These are phyloP conservation scores for Aphelenchoides besseyi DNA, from an alignment of 1,140 invertebrate genomes.

Conservation along the genomic window DNA sequence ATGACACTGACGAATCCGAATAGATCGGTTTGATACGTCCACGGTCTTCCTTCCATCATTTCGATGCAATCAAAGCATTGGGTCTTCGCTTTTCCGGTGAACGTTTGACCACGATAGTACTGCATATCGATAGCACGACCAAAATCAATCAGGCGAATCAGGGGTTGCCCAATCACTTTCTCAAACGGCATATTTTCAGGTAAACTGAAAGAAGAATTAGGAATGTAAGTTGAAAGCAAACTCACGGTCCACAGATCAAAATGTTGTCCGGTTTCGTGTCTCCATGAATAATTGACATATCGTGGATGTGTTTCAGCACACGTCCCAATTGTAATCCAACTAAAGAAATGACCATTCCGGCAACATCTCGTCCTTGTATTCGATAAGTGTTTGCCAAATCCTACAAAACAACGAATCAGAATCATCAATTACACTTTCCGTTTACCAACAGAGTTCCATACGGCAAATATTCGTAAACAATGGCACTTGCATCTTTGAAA, in stretches of 20 bases:
- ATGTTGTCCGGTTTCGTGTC: slow-evolving; percentile 48
- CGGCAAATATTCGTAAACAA: slow-evolving; percentile 45
- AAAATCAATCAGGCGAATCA: slow-evolving; percentile 45
- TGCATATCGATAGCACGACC: slow-evolving; percentile 49
- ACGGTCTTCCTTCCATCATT: slow-evolving; percentile 36
- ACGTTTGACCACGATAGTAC: slow-evolving; percentile 22
- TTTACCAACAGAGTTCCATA: slow-evolving; percentile 37
- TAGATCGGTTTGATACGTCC: slow-evolving; percentile 49
- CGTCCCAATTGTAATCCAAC: slow-evolving; percentile 35
- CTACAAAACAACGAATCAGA: slow-evolving; percentile 18
- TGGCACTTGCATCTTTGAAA: slow-evolving; percentile 40
- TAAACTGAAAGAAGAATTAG: not conserved
- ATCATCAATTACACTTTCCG: not conserved
- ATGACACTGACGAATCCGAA: slow-evolving; percentile 43
- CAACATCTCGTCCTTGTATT: slow-evolving; percentile 23
- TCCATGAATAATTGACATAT: slow-evolving; percentile 42
- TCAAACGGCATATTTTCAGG: not conserved
- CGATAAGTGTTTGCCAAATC: slow-evolving; percentile 38
- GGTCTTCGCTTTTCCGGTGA: slow-evolving; percentile 43
- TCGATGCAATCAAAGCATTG: slow-evolving; percentile 47
- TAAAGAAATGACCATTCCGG: slow-evolving; percentile 29
- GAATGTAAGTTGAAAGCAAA: slow-evolving; percentile 25
- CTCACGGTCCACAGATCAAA: slow-evolving; percentile 30
- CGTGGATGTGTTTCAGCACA: slow-evolving; percentile 36
- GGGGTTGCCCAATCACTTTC: slow-evolving; percentile 10